Evolutionary conservation across 2,113 vertebrate genomes (phyloP).

Genomic region (Lophochroa leadbeateri): DNA sequence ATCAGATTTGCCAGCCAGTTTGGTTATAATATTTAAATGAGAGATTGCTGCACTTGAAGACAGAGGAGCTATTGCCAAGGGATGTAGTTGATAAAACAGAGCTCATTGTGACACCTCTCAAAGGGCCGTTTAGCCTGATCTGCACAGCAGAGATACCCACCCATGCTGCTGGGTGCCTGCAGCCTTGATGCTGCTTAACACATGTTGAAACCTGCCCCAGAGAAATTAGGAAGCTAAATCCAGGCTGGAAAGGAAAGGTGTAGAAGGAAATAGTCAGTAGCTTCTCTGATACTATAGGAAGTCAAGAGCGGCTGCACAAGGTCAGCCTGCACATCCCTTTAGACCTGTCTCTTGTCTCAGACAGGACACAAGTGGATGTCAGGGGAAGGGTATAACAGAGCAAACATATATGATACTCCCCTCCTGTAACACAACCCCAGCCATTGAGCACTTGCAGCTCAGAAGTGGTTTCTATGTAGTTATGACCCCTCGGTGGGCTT

Average conservation of each 20-base stretch:
- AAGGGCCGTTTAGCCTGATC: background rate
- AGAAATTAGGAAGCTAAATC: background rate
- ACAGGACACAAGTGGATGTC: background rate
- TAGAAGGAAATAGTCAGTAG: background rate
- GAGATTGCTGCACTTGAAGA: background rate
- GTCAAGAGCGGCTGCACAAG: background rate
- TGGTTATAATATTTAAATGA: background rate
- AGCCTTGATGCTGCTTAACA: background rate
- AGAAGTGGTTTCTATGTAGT: background rate
- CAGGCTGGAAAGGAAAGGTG: background rate
- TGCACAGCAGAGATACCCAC: background rate
- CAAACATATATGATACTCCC: rapidly evolving
- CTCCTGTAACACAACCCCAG: background rate
- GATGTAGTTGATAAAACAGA: rapidly evolving
- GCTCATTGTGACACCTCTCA: background rate
- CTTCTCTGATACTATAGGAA: background rate
- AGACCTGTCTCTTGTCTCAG: background rate
- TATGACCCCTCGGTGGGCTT: background rate
- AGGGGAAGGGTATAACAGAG: background rate
- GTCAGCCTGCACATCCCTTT: rapidly evolving
- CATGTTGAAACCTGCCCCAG: background rate
- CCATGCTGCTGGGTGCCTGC: background rate
- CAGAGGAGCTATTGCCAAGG: background rate
- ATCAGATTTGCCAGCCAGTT: background rate
- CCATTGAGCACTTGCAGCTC: background rate